A percentile compares a stretch with the other conserved stretches of the same genome.
These are phyloP conservation scores for Plumapathes pennacea DNA, from an alignment of 92 coral and sea anemone genomes.

Conservation along the genomic window DNA sequence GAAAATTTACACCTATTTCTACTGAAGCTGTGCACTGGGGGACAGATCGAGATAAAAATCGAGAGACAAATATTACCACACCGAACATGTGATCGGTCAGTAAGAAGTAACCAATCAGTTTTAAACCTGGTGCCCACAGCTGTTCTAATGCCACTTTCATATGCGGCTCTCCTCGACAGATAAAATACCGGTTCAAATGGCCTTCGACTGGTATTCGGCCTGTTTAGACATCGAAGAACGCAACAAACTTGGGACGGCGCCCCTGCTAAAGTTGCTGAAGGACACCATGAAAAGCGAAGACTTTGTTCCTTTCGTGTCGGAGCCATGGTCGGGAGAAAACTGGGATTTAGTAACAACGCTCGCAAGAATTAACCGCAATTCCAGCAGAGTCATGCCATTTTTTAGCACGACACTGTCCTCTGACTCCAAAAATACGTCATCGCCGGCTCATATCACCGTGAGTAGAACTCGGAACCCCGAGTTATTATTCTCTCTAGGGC, in stretches of 20 bases:
- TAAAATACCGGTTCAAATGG: constrained; percentile 20
- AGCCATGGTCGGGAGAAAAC: constrained; percentile 19
- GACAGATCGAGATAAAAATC: no score
- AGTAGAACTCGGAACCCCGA: no score
- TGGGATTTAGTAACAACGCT: constrained; percentile 55
- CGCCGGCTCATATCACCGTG: constrained; percentile 58
- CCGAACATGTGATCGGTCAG: no score
- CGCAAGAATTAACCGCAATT: constrained; percentile 42
- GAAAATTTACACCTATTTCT: no score
- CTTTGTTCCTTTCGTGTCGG: constrained; percentile 42
- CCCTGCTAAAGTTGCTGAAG: constrained; percentile 38
- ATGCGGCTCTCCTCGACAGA: no score
- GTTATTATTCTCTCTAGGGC: no score
- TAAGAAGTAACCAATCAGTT: no score
- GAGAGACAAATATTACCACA: no score
- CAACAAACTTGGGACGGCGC: constrained; percentile 44
- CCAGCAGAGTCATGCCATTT: constrained; percentile 44
- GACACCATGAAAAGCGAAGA: neutral
- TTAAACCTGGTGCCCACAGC: no score
- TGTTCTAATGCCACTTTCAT: no score
- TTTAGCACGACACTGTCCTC: constrained; percentile 27
- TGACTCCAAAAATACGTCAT: constrained; percentile 53
- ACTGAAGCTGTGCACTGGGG: no score
- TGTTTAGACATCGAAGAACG: constrained; percentile 49
- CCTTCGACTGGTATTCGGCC: constrained; percentile 68